Conservation (phyloP, 92 coral and sea anemone genomes). For the Epizoanthus ramosus region DNA sequence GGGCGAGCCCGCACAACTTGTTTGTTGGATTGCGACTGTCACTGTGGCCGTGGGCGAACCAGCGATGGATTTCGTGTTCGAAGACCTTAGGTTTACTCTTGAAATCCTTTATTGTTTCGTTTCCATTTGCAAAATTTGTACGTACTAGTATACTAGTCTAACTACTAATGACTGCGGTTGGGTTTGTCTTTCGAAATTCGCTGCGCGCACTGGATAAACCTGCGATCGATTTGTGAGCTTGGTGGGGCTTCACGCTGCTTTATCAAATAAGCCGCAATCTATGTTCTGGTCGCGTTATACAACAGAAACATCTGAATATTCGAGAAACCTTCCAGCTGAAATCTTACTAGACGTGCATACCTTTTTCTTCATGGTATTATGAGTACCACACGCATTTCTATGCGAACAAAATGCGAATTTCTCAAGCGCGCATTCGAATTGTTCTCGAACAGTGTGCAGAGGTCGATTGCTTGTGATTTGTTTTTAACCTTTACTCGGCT, state of each 20-base stretch:
- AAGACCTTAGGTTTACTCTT: neutral
- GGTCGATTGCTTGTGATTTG: slow-evolving; percentile 32
- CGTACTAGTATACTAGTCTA: neutral
- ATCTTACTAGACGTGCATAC: neutral
- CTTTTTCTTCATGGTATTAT: neutral
- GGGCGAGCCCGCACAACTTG: slow-evolving; percentile 41
- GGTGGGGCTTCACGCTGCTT: slow-evolving; percentile 24
- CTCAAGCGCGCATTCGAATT: slow-evolving; percentile 34
- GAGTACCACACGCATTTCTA: neutral
- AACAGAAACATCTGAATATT: neutral
- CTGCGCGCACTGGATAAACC: slow-evolving; percentile 28
- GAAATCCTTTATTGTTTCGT: neutral
- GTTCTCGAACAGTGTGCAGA: slow-evolving; percentile 31
- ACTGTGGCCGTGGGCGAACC: slow-evolving; percentile 2
- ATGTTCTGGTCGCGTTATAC: slow-evolving; percentile 6
- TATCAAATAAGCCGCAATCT: neutral
- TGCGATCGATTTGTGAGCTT: slow-evolving; percentile 12
- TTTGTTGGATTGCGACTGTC: slow-evolving; percentile 19
- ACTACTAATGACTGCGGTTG: neutral
- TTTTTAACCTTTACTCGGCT: slow-evolving; percentile 39
- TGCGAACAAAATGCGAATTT: neutral
- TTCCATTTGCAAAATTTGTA: neutral
- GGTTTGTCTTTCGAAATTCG: slow-evolving; percentile 9
- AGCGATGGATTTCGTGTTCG: slow-evolving; percentile 15
- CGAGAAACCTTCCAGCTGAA: neutral